Base-by-base conservation (phyloP, 2,797 vertebrate species). In the Pristis pectinata region DNA sequence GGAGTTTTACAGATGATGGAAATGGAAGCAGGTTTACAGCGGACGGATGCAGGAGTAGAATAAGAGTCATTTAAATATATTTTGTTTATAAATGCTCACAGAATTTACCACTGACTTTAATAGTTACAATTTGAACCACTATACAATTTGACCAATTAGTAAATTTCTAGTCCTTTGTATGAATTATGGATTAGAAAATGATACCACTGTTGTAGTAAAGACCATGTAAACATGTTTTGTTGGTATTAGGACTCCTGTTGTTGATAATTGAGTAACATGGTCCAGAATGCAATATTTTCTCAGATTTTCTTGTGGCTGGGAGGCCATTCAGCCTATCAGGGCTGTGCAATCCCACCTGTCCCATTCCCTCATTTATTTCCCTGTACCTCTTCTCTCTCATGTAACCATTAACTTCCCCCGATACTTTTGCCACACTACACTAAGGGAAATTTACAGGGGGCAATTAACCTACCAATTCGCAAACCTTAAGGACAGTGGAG, bases 1-100 rank as follows among this genome's bases (percentile, higher is more conserved):
- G 95, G 95, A 95, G 95, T 95, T 95, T 96, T 95, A 95, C 95
- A 95, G 59, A 19, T 41, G 61, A 67, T 2, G 64, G 34, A 67
- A 67, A 87, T 10, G 87, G 61, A 91, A 91, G n/a, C 11, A 24
- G n/a, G 22, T 9, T 22, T 67, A 10, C 7, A 3, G n/a, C 8
- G 9, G n/a, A 64, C 11, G n/a, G 37, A 30, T 30, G 6, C 24
- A 85, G 82, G 37, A 80, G 44, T 80, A 22, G 64, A 44, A 8
- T 19, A 64, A 41, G 56, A 59, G 41, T 91, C 0, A 41, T 91
- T 91, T 91, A 24, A 67, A 91, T 67, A 41, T 67, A 7, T 41
- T 41, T 61, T 91, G 64, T 64, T 67, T 22, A 91, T 61, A 67
- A 27, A 67, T 24, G 17, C 34, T 91, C 59, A 41, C 87, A 8